Conservation (phyloP, 2,797 vertebrate genomes). For the Syngnathus rostellatus region DNA sequence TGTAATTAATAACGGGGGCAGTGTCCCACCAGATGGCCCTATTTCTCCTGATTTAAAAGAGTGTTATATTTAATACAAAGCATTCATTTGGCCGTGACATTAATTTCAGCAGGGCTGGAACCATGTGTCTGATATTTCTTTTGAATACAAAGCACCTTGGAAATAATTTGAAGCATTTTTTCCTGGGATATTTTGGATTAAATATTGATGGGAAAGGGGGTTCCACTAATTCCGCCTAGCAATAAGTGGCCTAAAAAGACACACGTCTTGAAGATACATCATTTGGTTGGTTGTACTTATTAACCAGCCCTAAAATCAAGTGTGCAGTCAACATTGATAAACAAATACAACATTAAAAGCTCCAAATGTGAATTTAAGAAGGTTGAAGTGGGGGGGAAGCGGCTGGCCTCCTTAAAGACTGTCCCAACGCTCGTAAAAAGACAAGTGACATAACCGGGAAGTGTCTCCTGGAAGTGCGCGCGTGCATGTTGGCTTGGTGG, state of each 20-base stretch:
- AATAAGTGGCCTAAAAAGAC: neutral
- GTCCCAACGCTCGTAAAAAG: neutral
- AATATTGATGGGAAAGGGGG: neutral
- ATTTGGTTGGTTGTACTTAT: neutral
- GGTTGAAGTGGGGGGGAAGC: neutral
- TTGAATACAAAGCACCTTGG: neutral
- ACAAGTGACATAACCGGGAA: conserved; percentile 4
- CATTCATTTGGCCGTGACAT: neutral
- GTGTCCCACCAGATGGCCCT: neutral
- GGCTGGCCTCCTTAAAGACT: neutral
- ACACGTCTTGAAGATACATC: neutral
- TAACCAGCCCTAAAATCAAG: neutral
- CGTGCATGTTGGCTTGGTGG: neutral
- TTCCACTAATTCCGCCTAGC: neutral
- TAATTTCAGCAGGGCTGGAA: neutral
- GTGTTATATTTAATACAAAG: neutral
- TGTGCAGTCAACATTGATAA: neutral
- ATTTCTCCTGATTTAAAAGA: neutral
- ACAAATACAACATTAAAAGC: neutral
- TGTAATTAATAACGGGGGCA: neutral
- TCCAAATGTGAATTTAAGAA: neutral
- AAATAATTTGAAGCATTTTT: neutral
- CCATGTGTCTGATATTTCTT: neutral
- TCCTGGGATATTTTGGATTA: neutral
- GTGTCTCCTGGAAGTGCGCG: neutral